Conservation (phyloP, 2,797 vertebrate genomes). For the Bryconaethiops microstoma region DNA sequence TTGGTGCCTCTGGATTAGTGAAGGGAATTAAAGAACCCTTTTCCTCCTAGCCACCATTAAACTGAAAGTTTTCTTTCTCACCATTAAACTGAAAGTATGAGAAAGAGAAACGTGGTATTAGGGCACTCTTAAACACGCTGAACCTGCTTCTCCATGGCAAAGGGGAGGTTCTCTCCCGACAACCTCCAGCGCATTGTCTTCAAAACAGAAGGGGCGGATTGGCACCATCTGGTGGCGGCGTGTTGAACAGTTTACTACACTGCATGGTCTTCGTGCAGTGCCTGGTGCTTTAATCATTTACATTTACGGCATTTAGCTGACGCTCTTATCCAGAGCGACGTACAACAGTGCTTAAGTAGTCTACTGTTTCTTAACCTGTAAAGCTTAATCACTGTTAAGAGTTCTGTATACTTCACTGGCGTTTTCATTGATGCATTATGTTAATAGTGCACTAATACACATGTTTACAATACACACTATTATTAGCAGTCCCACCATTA, state of each 20-base stretch:
- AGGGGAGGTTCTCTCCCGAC: neutral
- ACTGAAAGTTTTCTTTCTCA: neutral
- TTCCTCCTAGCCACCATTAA: neutral
- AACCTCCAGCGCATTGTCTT: neutral
- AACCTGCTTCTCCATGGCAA: neutral
- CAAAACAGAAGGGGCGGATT: neutral
- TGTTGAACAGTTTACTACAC: too few relatives aligned
- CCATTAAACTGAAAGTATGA: neutral
- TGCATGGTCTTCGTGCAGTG: too few relatives aligned
- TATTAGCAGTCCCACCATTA: too few relatives aligned
- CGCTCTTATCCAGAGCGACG: too few relatives aligned
- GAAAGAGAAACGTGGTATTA: neutral
- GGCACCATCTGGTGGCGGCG: conserved; percentile 24
- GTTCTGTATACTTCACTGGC: neutral
- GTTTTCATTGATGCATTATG: neutral
- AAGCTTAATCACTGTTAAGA: neutral
- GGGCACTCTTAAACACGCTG: neutral
- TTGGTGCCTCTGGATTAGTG: neutral
- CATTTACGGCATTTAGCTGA: too few relatives aligned
- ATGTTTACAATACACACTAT: too few relatives aligned
- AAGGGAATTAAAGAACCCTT: neutral
- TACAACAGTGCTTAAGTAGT: too few relatives aligned
- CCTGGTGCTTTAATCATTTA: too few relatives aligned
- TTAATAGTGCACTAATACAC: neutral
- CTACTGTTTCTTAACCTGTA: too few relatives aligned